Conservation (phyloP, 2,888 invertebrate genomes). For the Cheilosia scutellata region DNA sequence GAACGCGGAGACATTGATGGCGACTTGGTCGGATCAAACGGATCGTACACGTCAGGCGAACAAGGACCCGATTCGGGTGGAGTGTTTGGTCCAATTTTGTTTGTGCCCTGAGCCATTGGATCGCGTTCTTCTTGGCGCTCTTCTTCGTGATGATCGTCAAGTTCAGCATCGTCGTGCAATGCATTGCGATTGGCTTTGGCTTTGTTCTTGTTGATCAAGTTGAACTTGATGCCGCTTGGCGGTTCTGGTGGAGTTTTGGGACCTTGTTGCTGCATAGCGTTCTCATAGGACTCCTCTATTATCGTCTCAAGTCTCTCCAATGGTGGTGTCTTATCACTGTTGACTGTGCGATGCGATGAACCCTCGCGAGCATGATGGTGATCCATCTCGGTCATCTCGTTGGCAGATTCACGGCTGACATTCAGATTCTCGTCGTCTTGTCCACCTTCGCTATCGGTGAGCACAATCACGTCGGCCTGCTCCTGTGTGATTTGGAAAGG, state of each 20-base stretch:
- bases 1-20: slow-evolving; percentile 83
- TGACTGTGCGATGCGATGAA: slow-evolving; percentile 77
- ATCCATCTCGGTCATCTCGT: slow-evolving; percentile 69
- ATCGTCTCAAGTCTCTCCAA: slow-evolving; percentile 80
- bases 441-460: slow-evolving; percentile 91
- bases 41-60: slow-evolving; percentile 94
- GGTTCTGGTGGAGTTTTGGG: slow-evolving; percentile 92
- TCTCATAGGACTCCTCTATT: slow-evolving; percentile 82
- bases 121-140: slow-evolving; percentile 60
- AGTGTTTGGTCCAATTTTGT: slow-evolving; percentile 89
- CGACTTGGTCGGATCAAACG: slow-evolving; percentile 95
- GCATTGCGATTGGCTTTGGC: slow-evolving; percentile 87
- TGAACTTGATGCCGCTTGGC: slow-evolving; percentile 86
- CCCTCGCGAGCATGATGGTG: slow-evolving; percentile 68
- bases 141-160: slow-evolving; percentile 52
- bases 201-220: slow-evolving; percentile 85
- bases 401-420: slow-evolving; percentile 77
- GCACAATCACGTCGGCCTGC: slow-evolving; percentile 91
- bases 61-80: slow-evolving; percentile 89
- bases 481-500: slow-evolving; percentile 93
- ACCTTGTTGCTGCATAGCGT: slow-evolving; percentile 85
- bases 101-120: slow-evolving; percentile 77
- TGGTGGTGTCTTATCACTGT: slow-evolving; percentile 80
- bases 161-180: slow-evolving; percentile 84
- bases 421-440: slow-evolving; percentile 79